Evolutionary conservation across 1,140 invertebrate genomes (phyloP).

Genomic region (Lordiphosa stackelbergi): DNA sequence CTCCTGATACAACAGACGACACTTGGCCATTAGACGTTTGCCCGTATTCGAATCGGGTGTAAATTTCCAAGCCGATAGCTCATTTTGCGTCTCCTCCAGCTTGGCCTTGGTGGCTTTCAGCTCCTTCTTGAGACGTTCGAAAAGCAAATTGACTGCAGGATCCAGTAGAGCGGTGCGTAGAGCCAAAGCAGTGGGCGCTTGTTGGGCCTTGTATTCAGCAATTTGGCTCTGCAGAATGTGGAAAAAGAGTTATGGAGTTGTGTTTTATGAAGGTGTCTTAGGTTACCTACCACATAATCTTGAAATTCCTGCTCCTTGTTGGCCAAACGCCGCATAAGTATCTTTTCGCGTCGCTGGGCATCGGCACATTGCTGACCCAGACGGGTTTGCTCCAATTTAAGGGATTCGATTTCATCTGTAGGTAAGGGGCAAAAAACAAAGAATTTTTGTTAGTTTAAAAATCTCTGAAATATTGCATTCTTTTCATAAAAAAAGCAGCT

Average conservation of each 20-base stretch:
- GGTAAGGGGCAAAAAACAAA: constrained; percentile 9
- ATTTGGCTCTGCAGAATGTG: constrained; percentile 87
- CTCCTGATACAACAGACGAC: constrained; percentile 96
- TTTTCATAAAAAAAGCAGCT: constrained; percentile 34
- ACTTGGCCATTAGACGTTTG: constrained; percentile 98
- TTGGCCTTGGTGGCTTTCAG: constrained; percentile 91
- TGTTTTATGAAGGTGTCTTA: not conserved
- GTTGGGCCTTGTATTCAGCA: constrained; percentile 90
- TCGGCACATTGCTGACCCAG: constrained; percentile 89
- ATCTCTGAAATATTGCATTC: not conserved
- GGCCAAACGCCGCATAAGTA: constrained; percentile 91
- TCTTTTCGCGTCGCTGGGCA: constrained; percentile 91
- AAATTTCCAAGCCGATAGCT: constrained; percentile 98
- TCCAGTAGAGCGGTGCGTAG: constrained; percentile 91
- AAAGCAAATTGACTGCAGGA: constrained; percentile 96
- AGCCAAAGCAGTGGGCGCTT: constrained; percentile 86
- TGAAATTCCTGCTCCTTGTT: constrained; percentile 98
- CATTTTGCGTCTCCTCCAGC: constrained; percentile 97
- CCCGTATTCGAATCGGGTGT: constrained; percentile 98
- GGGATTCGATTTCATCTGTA: constrained; percentile 84
- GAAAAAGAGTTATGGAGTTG: not conserved
- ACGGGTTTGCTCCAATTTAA: constrained; percentile 89
- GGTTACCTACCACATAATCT: constrained; percentile 91
- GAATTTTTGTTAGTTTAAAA: not conserved
- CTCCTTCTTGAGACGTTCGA: constrained; percentile 94